A percentile compares a stretch with the other conserved stretches of the same genome.
Evolutionary conservation across 2,113 vertebrate genomes (phyloP).

Genomic region (Epinephelus cyanopodus): DNA sequence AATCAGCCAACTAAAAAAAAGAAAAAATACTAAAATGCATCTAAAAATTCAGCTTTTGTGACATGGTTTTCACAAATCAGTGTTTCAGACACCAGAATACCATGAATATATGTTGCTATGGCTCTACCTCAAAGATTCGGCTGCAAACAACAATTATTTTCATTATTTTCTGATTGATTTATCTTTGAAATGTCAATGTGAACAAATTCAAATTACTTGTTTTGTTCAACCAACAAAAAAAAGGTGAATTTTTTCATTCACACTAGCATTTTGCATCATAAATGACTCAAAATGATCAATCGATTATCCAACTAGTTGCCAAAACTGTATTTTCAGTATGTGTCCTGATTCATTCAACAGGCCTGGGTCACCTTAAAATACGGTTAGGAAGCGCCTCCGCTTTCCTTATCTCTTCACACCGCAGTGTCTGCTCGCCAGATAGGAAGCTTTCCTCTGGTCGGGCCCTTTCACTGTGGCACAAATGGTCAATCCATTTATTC

Average conservation of each 20-base stretch:
- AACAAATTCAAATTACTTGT: background rate
- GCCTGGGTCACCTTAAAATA: background rate
- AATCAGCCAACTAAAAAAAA: background rate
- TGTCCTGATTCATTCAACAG: background rate
- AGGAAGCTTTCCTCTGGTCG: conserved; percentile 48
- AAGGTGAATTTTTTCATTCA: background rate
- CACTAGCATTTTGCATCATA: background rate
- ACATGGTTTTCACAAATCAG: no score
- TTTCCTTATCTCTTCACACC: conserved; percentile 66
- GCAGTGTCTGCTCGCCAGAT: conserved; percentile 55
- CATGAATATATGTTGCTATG: background rate
- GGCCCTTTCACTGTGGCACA: conserved; percentile 51
- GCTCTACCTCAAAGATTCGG: no score
- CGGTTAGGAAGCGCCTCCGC: conserved; percentile 6
- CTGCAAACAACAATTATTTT: background rate
- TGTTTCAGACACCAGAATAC: background rate
- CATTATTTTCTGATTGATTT: background rate
- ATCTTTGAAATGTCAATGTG: background rate
- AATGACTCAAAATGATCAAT: background rate
- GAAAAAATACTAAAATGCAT: no score
- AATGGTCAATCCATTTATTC: conserved; percentile 64
- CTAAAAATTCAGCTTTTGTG: no score
- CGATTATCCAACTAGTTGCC: background rate
- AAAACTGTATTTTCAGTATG: conserved; percentile 1
- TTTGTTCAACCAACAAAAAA: no score